Percentiles rank a stretch among this genome's conserved stretches.
Conservation (phyloP, 2,888 invertebrate species). For the Trachelus iudaicus region DNA sequence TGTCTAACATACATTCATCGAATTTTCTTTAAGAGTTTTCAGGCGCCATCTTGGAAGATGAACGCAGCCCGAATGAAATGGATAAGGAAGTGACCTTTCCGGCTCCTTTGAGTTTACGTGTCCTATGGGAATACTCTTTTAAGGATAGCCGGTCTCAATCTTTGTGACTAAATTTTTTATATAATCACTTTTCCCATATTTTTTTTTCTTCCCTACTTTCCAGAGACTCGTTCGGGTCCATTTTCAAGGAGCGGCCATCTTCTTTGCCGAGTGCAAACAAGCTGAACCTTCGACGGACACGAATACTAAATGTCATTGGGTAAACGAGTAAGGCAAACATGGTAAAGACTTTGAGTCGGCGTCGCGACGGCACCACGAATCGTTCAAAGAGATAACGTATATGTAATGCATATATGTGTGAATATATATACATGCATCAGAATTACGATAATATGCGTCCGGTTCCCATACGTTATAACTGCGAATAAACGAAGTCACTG, state of each 20-base stretch:
- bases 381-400: neutral
- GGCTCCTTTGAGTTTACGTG: neutral
- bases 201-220: neutral
- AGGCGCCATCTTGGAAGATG: neutral
- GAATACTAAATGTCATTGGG: neutral
- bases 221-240: neutral
- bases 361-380: neutral
- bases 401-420: too few relatives aligned
- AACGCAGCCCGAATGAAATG: neutral
- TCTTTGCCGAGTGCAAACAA: neutral
- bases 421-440: neutral
- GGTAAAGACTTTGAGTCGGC: neutral
- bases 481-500: slow-evolving; percentile 1
- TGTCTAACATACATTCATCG: neutral
- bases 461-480: neutral
- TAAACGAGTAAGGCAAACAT: neutral
- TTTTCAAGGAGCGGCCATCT: neutral
- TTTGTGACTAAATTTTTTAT: neutral
- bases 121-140: neutral
- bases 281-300: neutral
- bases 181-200: neutral
- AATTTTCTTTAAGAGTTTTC: neutral
- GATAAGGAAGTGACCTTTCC: neutral
- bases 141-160: neutral
- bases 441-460: neutral